Percentiles rank a stretch among this genome's conserved stretches.
Conservation (phyloP, 2,797 vertebrate genomes). For the Silurus lanzhouensis region DNA sequence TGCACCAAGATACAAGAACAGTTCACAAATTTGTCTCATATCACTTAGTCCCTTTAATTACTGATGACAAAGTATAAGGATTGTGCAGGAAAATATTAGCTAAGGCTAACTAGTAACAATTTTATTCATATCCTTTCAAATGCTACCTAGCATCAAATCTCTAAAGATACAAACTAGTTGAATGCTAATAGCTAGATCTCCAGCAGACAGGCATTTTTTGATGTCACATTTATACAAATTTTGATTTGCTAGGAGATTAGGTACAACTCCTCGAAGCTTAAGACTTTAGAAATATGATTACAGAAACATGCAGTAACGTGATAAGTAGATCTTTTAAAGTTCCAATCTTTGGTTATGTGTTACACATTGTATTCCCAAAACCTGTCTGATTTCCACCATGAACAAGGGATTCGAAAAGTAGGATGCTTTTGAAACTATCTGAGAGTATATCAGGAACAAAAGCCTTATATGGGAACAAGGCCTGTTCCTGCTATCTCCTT, state of each 20-base stretch:
- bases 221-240: background rate
- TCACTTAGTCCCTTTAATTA: too few species aligned
- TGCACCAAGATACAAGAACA: background rate
- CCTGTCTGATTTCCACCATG: background rate
- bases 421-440: background rate
- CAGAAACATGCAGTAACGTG: background rate
- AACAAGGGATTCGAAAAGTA: background rate
- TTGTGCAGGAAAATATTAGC: too few species aligned
- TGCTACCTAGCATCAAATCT: background rate
- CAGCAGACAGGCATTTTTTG: background rate
- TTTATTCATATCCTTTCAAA: background rate
- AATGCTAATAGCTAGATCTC: background rate
- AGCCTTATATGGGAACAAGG: background rate
- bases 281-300: background rate
- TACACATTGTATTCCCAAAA: background rate
- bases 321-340: background rate
- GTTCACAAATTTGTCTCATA: background rate
- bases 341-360: background rate
- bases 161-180: background rate
- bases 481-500: constrained; percentile 61
- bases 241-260: background rate
- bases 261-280: background rate
- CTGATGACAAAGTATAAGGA: too few species aligned
- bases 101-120: background rate
- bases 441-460: constrained; percentile 9